phyloP scores from a whole-genome alignment of 1,140 invertebrate genomes.

The Hestina assimilis region DNA sequence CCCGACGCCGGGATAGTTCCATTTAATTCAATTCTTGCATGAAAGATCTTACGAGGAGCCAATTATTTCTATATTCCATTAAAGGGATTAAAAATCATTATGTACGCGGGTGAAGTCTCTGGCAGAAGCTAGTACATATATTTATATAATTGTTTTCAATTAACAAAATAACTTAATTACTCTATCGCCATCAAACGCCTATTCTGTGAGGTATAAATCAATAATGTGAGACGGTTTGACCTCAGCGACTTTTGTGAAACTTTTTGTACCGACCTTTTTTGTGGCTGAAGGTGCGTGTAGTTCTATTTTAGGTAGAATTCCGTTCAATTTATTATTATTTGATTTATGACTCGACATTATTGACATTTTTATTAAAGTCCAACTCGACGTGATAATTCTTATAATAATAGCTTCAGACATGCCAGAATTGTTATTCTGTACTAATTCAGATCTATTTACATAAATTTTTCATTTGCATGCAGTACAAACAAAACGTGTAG shows the following conservation, averaged over 20 bases:
- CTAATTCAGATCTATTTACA: not conserved
- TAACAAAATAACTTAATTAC: not conserved
- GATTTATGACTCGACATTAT: not conserved
- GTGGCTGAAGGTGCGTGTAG: conserved; percentile 13
- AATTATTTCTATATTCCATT: too few species aligned
- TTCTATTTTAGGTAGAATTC: not conserved
- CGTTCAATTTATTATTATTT: conserved; percentile 1
- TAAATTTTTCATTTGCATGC: conserved; percentile 2
- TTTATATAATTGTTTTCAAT: too few species aligned
- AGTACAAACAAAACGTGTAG: not conserved
- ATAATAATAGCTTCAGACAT: not conserved
- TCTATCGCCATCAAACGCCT: conserved; percentile 27
- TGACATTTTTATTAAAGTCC: not conserved
- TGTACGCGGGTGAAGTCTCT: too few species aligned
- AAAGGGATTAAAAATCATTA: too few species aligned
- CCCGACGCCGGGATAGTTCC: too few species aligned
- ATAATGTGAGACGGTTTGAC: conserved; percentile 27
- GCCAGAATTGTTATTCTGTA: not conserved
- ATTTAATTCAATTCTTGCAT: too few species aligned
- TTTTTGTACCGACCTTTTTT: conserved; percentile 33
- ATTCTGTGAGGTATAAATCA: conserved; percentile 20
- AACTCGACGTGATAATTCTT: not conserved
- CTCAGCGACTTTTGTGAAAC: conserved; percentile 33
- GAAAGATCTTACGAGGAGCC: too few species aligned
- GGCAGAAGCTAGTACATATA: too few species aligned